phyloP scores from a whole-genome alignment of 2,113 vertebrate species.

The Erpornis zantholeuca region DNA sequence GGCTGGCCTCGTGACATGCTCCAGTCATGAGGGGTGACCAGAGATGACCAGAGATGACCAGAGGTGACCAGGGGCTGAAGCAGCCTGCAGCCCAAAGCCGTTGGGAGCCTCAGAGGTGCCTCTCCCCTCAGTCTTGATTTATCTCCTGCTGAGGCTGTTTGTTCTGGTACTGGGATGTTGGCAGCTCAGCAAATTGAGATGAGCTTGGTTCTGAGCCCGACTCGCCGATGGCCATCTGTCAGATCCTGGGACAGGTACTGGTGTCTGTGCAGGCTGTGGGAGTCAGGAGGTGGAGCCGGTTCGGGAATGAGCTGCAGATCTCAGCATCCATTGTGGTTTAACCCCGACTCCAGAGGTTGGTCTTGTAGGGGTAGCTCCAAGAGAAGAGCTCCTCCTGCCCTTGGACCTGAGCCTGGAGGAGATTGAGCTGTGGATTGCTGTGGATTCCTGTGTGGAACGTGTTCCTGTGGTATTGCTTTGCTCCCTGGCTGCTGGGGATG shows the following conservation, averaged over 20 bases:
- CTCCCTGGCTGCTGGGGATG: background rate
- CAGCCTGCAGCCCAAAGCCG: background rate
- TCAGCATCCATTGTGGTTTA: rapidly evolving
- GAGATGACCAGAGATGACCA: background rate
- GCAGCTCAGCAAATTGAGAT: constrained; percentile 57
- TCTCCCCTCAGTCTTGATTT: background rate
- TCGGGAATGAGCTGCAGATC: background rate
- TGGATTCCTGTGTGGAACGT: background rate
- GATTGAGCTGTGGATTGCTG: background rate
- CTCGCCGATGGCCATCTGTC: constrained; percentile 45
- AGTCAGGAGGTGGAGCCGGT: background rate
- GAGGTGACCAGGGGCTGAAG: background rate
- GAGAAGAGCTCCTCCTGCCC: background rate
- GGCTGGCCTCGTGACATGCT: background rate
- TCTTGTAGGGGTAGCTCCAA: background rate
- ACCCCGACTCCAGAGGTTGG: rapidly evolving
- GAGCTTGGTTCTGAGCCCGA: constrained; percentile 52
- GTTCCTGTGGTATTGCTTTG: background rate
- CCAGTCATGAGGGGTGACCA: no score
- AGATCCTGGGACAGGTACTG: constrained; percentile 50
- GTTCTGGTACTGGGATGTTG: constrained; percentile 48
- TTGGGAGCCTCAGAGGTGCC: background rate
- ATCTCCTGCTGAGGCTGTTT: constrained; percentile 56
- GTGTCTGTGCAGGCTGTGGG: constrained; percentile 36
- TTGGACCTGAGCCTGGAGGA: background rate